A percentile compares a stretch with the other conserved stretches of the same genome.
These are phyloP conservation scores for Masnerella sp. DNA, from an alignment of 2,888 invertebrate genomes.

Conservation along the genomic window DNA sequence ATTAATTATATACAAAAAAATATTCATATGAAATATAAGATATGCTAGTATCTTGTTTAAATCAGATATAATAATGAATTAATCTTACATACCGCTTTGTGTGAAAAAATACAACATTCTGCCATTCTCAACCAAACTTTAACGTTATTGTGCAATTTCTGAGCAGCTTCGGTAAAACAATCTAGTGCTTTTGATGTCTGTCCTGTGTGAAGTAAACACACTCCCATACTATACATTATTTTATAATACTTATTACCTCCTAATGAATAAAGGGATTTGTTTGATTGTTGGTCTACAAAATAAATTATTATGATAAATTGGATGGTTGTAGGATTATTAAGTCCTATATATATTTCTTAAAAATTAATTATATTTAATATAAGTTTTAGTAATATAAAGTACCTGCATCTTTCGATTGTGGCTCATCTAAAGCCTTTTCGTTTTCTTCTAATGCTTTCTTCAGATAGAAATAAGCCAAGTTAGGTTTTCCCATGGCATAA, in stretches of 20 bases:
- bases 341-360: too few species aligned
- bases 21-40: too few species aligned
- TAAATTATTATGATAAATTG: background rate
- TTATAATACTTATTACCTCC: constrained; percentile 82
- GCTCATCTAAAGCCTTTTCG: constrained; percentile 76
- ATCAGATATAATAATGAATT: too few species aligned
- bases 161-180: constrained; percentile 90
- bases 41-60: too few species aligned
- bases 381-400: background rate
- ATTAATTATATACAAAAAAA: too few species aligned
- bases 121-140: constrained; percentile 95
- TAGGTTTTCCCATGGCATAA: constrained; percentile 88
- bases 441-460: constrained; percentile 89
- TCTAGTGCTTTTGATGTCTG: constrained; percentile 93
- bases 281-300: constrained; percentile 74
- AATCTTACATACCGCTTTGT: constrained; percentile 82
- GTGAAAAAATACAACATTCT: constrained; percentile 89
- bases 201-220: constrained; percentile 89
- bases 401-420: constrained; percentile 75
- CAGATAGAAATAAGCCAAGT: constrained; percentile 88
- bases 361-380: too few species aligned
- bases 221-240: constrained; percentile 89
- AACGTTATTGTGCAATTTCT: constrained; percentile 92
- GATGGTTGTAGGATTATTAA: too few species aligned
- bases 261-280: constrained; percentile 81